phyloP scores from a whole-genome alignment of 2,888 invertebrate genomes.

The Carterocephalus palaemon region DNA sequence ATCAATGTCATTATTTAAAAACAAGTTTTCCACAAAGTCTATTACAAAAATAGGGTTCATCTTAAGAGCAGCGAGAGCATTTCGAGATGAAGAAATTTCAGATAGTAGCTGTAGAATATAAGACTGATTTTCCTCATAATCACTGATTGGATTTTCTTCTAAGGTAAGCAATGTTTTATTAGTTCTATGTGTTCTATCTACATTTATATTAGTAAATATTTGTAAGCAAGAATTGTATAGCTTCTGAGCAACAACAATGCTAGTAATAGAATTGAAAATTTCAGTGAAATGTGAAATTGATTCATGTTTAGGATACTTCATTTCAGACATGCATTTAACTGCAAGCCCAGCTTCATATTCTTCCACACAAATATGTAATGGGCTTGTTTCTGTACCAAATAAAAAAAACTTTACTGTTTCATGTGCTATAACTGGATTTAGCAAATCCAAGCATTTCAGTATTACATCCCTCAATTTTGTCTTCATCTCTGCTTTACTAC shows the following conservation, averaged over 20 bases:
- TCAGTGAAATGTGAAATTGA: conserved; percentile 51
- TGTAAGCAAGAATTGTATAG: conserved; percentile 54
- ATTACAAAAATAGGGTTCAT: conserved; percentile 63
- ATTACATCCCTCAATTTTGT: conserved; percentile 57
- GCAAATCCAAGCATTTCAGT: conserved; percentile 51
- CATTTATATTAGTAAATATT: conserved; percentile 48
- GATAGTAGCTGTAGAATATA: conserved; percentile 71
- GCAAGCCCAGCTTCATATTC: conserved; percentile 62
- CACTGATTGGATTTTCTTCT: conserved; percentile 57
- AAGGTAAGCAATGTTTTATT: conserved; percentile 50
- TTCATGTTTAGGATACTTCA: conserved; percentile 41
- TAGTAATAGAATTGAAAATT: conserved; percentile 46
- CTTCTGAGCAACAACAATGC: conserved; percentile 40
- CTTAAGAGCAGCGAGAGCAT: conserved; percentile 62
- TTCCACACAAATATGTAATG: conserved; percentile 42
- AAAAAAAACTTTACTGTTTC: conserved; percentile 42
- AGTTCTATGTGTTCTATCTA: conserved; percentile 36
- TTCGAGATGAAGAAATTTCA: conserved; percentile 66
- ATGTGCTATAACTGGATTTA: conserved; percentile 39
- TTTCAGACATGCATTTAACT: conserved; percentile 46
- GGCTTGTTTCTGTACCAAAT: conserved; percentile 41
- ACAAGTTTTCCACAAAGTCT: conserved; percentile 68
- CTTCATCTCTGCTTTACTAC: conserved; percentile 51
- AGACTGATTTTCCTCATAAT: conserved; percentile 59
- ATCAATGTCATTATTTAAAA: conserved; percentile 43